These are phyloP conservation scores for Troides helena DNA, from an alignment of 2,888 invertebrate genomes.

Conservation along the genomic window DNA sequence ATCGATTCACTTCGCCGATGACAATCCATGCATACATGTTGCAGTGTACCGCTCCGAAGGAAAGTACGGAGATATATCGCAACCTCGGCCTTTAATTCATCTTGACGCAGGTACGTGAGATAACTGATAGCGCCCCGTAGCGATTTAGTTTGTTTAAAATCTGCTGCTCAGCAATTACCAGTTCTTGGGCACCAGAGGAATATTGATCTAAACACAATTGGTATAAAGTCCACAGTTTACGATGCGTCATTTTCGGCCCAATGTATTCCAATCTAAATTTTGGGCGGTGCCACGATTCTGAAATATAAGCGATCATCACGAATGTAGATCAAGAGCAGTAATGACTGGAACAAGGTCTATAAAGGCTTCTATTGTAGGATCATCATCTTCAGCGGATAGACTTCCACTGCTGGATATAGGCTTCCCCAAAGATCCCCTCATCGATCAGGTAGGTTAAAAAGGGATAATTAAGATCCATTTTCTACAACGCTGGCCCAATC, in stretches of 20 bases:
- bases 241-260: conserved; percentile 17
- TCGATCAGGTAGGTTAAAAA: no score
- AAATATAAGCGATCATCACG: conserved; percentile 62
- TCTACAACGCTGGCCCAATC: no score
- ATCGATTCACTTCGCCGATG: conserved; percentile 30
- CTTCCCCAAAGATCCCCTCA: no score
- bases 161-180: conserved; percentile 38
- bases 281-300: conserved; percentile 59
- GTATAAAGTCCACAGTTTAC: conserved; percentile 27
- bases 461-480: no score
- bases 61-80: conserved; percentile 29
- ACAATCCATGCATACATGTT: conserved; percentile 22
- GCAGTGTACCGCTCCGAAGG: conserved; percentile 23
- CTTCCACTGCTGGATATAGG: no score
- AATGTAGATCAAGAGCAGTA: conserved; percentile 46
- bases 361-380: no score
- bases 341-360: neutral
- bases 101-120: conserved; percentile 35
- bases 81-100: conserved; percentile 40
- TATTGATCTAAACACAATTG: conserved; percentile 20
- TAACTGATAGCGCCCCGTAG: conserved; percentile 37
- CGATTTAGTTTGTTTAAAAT: conserved; percentile 42
- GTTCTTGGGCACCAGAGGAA: conserved; percentile 7
- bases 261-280: conserved; percentile 59
- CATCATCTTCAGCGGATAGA: no score